Base-by-base conservation (phyloP, 1,140 invertebrate species). In the Papilio machaon region DNA sequence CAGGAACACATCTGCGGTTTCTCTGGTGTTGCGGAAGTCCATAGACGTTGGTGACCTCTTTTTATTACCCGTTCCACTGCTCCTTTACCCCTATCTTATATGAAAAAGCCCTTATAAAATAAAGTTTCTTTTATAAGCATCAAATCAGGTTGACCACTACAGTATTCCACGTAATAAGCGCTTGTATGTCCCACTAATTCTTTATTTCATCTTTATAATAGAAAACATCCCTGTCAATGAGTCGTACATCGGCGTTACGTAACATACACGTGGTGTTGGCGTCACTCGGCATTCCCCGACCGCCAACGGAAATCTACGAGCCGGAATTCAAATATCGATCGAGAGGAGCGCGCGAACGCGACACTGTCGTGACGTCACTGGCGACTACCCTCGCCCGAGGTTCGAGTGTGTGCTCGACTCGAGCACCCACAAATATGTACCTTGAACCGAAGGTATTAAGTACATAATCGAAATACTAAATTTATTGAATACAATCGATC, bases 221-320 rank as follows among this genome's bases (percentile, higher is more conserved):
- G 47, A 38, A 47, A 89, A 89, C 90, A 91, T 89, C 86, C 90
- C 89, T 85, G 89, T 94, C 92, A 94, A 94, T 94, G 92, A 94
- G 88, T 87, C 84, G 86, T 90, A 85, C 85, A 88, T 88, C 83
- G 85, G 30, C 78, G 82, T 92, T 93, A 91, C 89, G 89, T 93
- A 94, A 94, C 87, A 85, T 85, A 88, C 92, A 94, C 92, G 91
- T 94, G 92, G 90, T 87, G 84, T 67, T 87, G 81, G 86, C 89
- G 87, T 85, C 85, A 85, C 82, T 88, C 89, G 83, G 81, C 81
- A 79, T 75, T 82, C 82, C 80, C 90, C 91, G 90, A 91, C 81
- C 81, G 85, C 81, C 38, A 81, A 80, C 91, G 91, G 86, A 88
- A 87, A 85, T 83, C 60, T 82, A 87, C 92, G 91, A 92, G 84